Conservation (phyloP, 2,797 vertebrate genomes). For the Neostethus bicornis region DNA sequence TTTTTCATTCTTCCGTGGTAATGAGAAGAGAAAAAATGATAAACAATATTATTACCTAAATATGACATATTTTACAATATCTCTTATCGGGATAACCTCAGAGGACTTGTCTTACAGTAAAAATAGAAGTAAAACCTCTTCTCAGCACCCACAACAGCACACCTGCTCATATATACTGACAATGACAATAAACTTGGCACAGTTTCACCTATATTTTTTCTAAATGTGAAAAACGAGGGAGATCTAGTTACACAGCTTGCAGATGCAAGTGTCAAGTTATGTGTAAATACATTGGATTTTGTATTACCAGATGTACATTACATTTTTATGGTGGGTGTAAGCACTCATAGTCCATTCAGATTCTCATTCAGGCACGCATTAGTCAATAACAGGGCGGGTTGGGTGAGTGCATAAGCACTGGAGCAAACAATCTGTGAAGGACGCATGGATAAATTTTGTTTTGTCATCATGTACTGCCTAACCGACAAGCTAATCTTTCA, state of each 20-base stretch:
- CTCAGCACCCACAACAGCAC: constrained; percentile 23
- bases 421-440: constrained; percentile 46
- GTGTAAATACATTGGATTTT: constrained; percentile 58
- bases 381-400: constrained; percentile 16
- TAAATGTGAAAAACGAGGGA: constrained; percentile 52
- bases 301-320: constrained; percentile 56
- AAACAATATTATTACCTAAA: constrained; percentile 18
- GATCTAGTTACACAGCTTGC: constrained; percentile 59
- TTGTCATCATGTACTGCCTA: constrained; percentile 57
- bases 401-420: constrained; percentile 28
- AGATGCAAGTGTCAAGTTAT: constrained; percentile 58
- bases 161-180: constrained; percentile 28
- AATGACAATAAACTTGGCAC: constrained; percentile 47
- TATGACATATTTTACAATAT: constrained; percentile 27
- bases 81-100: constrained; percentile 25
- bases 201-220: constrained; percentile 42
- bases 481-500: constrained; percentile 54
- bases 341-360: constrained; percentile 47
- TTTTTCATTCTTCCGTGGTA: constrained; percentile 35
- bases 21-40: constrained; percentile 37
- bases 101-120: constrained; percentile 30
- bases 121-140: constrained; percentile 38
- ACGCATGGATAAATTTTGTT: constrained; percentile 56
- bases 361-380: constrained; percentile 30
- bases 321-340: constrained; percentile 63